These are phyloP conservation scores for Crepidodera aurea DNA, from an alignment of 2,888 invertebrate species.

Conservation along the genomic window DNA sequence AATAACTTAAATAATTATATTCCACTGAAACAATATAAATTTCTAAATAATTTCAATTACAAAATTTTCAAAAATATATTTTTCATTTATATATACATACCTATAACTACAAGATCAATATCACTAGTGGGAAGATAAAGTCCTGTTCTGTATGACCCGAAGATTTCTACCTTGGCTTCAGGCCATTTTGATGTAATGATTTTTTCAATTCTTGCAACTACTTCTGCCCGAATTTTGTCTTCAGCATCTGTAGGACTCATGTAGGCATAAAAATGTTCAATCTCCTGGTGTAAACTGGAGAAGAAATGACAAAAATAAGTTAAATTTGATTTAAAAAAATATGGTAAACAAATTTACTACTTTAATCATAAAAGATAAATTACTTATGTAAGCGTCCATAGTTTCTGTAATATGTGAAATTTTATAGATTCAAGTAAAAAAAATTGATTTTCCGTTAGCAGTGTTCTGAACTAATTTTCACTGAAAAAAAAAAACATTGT, in stretches of 20 bases:
- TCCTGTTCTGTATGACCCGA: conserved; percentile 97
- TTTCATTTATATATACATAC: conserved; percentile 55
- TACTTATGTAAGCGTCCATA: too few species aligned
- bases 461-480: too few species aligned
- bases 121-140: conserved; percentile 96
- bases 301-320: not conserved
- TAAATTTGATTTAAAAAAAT: not conserved
- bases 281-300: conserved; percentile 93
- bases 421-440: not conserved
- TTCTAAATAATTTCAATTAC: too few species aligned
- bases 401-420: not conserved
- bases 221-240: conserved; percentile 85
- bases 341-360: too few species aligned
- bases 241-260: conserved; percentile 94
- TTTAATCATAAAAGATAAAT: too few species aligned
- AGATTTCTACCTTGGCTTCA: conserved; percentile 93
- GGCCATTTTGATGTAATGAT: conserved; percentile 92
- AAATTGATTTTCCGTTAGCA: too few species aligned
- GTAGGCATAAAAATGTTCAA: conserved; percentile 94
- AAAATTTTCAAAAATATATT: too few species aligned
- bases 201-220: conserved; percentile 87
- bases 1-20: too few species aligned
- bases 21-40: too few species aligned
- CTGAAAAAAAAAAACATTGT: too few species aligned
- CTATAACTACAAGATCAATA: conserved; percentile 72